phyloP scores from a whole-genome alignment of 1,140 invertebrate genomes.

The Galleria mellonella region DNA sequence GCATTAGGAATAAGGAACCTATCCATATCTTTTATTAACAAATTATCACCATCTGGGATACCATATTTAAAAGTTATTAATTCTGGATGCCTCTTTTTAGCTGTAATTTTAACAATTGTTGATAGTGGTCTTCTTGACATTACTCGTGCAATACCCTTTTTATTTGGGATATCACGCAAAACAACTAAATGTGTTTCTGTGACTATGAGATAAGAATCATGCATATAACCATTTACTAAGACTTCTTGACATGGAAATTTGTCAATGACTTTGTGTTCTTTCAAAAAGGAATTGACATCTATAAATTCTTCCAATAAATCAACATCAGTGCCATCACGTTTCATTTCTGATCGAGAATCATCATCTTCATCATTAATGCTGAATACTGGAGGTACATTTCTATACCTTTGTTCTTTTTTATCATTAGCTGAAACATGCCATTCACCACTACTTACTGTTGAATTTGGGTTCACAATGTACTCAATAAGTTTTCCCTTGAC shows the following conservation, averaged over 20 bases:
- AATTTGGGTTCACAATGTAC: conserved; percentile 92
- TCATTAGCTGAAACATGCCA: conserved; percentile 89
- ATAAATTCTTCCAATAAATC: conserved; percentile 59
- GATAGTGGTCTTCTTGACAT: conserved; percentile 89
- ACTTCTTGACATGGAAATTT: conserved; percentile 95
- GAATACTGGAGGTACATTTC: conserved; percentile 94
- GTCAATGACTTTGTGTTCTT: conserved; percentile 88
- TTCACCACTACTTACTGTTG: conserved; percentile 74
- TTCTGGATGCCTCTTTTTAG: conserved; percentile 94
- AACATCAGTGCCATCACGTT: conserved; percentile 35
- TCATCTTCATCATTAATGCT: conserved; percentile 96
- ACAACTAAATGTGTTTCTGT: conserved; percentile 92
- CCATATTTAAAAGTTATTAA: conserved; percentile 97
- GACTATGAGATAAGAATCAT: conserved; percentile 91
- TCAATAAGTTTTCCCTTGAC: conserved; percentile 95
- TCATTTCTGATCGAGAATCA: conserved; percentile 63
- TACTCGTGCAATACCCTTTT: conserved; percentile 86
- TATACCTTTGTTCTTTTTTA: conserved; percentile 89
- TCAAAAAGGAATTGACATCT: conserved; percentile 79
- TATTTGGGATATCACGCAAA: conserved; percentile 85
- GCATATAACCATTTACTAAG: conserved; percentile 89
- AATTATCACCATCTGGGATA: conserved; percentile 81
- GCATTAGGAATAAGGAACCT: conserved; percentile 94
- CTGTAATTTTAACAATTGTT: conserved; percentile 96
- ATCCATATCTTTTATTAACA: conserved; percentile 89